Base-by-base conservation (phyloP, 2,113 vertebrate genomes). In the Columba janthina region DNA sequence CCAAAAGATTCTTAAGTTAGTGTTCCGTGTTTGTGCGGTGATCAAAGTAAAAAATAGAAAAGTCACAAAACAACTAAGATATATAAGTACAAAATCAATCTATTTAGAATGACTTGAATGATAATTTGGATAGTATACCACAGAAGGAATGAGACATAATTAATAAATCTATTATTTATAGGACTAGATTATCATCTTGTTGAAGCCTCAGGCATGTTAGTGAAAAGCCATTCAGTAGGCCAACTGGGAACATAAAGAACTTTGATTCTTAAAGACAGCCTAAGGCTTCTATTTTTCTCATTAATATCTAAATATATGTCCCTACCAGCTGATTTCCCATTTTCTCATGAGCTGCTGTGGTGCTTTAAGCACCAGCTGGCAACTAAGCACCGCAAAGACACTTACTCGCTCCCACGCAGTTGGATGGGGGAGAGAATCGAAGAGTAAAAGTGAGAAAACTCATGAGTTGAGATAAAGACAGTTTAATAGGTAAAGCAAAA, bases 121-220 rank as follows among this genome's bases (percentile, higher is more conserved):
- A 71, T n/a, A 70, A 62, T 80, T 76, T 64, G 8, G 42, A 54
- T 36, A 34, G 5, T n/a, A 10, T 36, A 70, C 19, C 14, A 50
- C 17, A 85, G 38, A 66, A 74, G 24, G 29, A 88, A 75, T 53
- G 31, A 80, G 5, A 58, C 28, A 57, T 26, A 51, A 40, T 51
- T 78, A 91, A 79, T 29, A 81, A 54, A 85, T 65, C 12, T 76
- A 53, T 58, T 87, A 84, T 81, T 92, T 64, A 87, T 32, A 31
- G 34, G n/a, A 72, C 48, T 67, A 53, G 21, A 73, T 75, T 69
- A 65, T 44, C 2, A 56, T 51, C 29, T 48, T 69, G 13, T 48
- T 69, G 62, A 82, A 85, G 34, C 32, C n/a, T 79, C 34, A 61
- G 40, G 26, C 32, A 42, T 65, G 2, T 62, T 64, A 89, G 28